These are phyloP conservation scores for Takifugu flavidus DNA, from an alignment of 2,113 vertebrate species.

Conservation along the genomic window DNA sequence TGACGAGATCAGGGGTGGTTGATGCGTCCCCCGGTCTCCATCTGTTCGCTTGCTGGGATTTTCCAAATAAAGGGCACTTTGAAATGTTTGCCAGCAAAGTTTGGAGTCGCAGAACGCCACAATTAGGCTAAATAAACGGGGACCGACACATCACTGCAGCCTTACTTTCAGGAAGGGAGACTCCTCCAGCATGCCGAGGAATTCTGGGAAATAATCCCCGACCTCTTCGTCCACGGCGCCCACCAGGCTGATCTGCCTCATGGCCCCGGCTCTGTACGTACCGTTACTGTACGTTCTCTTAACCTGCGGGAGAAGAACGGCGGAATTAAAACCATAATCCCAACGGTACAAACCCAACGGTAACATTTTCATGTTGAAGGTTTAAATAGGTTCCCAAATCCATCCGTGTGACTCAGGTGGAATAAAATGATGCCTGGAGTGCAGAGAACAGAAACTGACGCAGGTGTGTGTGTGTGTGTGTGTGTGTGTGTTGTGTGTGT, in stretches of 20 bases:
- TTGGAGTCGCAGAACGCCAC: not conserved
- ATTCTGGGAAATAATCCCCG: conserved; percentile 96
- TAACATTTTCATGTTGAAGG: no score
- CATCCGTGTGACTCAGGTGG: no score
- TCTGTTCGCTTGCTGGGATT: conserved; percentile 6
- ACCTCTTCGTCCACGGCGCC: conserved; percentile 98
- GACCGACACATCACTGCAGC: conserved; percentile 3
- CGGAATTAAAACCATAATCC: no score
- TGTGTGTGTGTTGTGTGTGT: conserved; percentile 12
- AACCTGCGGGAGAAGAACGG: conserved; percentile 75
- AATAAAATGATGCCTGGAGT: not conserved
- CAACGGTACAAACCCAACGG: no score
- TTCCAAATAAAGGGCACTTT: not conserved
- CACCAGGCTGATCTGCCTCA: conserved; percentile 98
- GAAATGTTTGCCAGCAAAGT: not conserved
- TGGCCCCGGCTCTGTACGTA: conserved; percentile 95
- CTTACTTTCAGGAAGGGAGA: conserved; percentile 98
- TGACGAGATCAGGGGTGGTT: conserved; percentile 8
- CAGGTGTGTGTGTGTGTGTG: not conserved
- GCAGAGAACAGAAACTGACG: not conserved
- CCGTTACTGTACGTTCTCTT: conserved; percentile 96
- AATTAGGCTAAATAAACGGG: no score
- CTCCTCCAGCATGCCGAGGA: conserved; percentile 91
- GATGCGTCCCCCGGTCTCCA: conserved; percentile 11
- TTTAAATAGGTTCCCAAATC: no score